Evolutionary conservation across 2,797 vertebrate genomes (phyloP), one percentile per base, ranked within the genome.

Genomic region (Sebastes variabilis): DNA sequence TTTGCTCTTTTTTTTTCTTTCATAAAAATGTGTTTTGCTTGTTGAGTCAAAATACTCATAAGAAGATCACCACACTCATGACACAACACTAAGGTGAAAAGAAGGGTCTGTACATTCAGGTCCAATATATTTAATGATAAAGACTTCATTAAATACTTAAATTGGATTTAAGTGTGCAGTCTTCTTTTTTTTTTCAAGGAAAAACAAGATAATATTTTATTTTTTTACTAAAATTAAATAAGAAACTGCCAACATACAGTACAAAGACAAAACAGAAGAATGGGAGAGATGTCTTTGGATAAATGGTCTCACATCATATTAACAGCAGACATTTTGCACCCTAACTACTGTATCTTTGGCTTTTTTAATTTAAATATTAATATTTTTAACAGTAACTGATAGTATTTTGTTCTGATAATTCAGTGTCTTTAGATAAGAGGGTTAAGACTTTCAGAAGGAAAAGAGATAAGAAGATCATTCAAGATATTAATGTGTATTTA

Each of bases 11-110:
- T 30, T 27, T 58, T 84, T 66, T 66, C 27, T 69, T 73, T 72
- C 13, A 77, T 79, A 32, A 78, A 75, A 72, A 79, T 25, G 12
- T 75, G 2, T 38, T 73, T 73, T 56, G 11, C 59, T 82, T 84
- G 11, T 82, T 30, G 34, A 83, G 25, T 75, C 12, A 66, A 60
- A 71, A 55, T 24, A 69, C 27, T 5, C 2, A 38, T 13, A 2
- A 46, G 10, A 61, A 25, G 1, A 59, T 56, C 42, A 12, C 2
- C 20, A 55, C 9, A 14, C 55, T 54, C 6, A 29, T 1, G 1
- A 58, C 14, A 71, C 14, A 36, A 49, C 0, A 0, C 5, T 24
- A 3, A 56, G 16, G 24, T 74, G 14, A 56, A 49, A 34, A 27
- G 5, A 52, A 52, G 13, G 11, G 1, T 46, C 8, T 56, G 1